A percentile compares a stretch with the other conserved stretches of the same genome.
These are phyloP conservation scores for Silurus aristotelis DNA, from an alignment of 2,797 vertebrate species.

Conservation along the genomic window DNA sequence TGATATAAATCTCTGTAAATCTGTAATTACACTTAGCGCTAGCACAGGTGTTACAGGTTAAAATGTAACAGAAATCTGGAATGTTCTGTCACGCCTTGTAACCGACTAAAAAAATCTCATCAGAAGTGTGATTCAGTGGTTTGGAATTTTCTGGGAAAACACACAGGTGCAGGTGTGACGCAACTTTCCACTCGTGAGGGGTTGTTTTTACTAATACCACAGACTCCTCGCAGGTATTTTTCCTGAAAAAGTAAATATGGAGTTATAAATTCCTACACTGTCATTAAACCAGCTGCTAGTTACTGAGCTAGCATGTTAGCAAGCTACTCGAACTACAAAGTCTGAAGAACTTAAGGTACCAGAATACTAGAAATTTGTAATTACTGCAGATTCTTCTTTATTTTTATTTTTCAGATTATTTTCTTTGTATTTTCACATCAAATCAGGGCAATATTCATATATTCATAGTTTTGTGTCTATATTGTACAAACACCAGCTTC, in stretches of 20 bases:
- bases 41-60: neutral
- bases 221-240: neutral
- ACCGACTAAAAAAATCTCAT: neutral
- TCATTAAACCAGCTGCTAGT: too few species aligned
- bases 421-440: too few species aligned
- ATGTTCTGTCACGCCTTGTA: neutral
- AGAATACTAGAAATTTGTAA: too few species aligned
- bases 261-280: neutral
- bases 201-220: neutral
- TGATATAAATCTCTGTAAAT: neutral
- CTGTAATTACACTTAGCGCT: neutral
- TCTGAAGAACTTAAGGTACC: too few species aligned
- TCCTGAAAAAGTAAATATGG: neutral
- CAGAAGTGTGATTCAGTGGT: neutral
- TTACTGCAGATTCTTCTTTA: too few species aligned
- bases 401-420: too few species aligned
- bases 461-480: too few species aligned
- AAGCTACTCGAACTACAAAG: too few species aligned
- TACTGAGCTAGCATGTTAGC: too few species aligned
- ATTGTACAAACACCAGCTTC: too few species aligned
- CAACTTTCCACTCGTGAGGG: neutral
- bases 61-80: neutral
- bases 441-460: too few species aligned
- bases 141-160: neutral
- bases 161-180: neutral